Conservation (phyloP, 1,140 invertebrate species). For the Neodiprion lecontei region DNA sequence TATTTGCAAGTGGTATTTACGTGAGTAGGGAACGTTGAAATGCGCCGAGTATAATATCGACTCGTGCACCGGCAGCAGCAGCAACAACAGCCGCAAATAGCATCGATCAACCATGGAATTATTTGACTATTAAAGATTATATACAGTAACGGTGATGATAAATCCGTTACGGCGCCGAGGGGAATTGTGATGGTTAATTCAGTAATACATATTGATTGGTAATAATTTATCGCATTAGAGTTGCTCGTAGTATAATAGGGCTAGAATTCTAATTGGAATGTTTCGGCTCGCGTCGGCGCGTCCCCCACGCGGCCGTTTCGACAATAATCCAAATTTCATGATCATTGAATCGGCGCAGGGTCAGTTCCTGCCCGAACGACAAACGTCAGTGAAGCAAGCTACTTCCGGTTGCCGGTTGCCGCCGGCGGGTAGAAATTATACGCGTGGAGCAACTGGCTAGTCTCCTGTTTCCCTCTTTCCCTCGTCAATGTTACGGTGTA, state of each 20-base stretch:
- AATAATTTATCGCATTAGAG: background rate
- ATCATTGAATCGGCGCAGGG: slow-evolving; percentile 6
- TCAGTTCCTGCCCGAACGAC: slow-evolving; percentile 1
- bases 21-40: too few species aligned
- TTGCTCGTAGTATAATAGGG: background rate
- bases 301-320: background rate
- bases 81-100: too few species aligned
- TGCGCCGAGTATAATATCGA: too few species aligned
- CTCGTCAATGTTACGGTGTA: background rate
- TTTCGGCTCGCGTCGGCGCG: background rate
- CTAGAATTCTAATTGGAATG: background rate
- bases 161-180: too few species aligned
- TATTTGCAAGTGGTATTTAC: too few species aligned
- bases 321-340: background rate
- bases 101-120: too few species aligned
- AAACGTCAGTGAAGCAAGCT: slow-evolving; percentile 7
- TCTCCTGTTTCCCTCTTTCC: background rate
- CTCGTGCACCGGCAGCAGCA: too few species aligned
- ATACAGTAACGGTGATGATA: too few species aligned
- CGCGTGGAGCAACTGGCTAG: background rate
- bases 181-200: too few species aligned
- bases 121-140: too few species aligned
- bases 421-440: background rate
- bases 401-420: slow-evolving; percentile 2
- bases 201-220: background rate